Evolutionary conservation across 2,797 vertebrate genomes (phyloP).

Genomic region (Capromys pilorides): DNA sequence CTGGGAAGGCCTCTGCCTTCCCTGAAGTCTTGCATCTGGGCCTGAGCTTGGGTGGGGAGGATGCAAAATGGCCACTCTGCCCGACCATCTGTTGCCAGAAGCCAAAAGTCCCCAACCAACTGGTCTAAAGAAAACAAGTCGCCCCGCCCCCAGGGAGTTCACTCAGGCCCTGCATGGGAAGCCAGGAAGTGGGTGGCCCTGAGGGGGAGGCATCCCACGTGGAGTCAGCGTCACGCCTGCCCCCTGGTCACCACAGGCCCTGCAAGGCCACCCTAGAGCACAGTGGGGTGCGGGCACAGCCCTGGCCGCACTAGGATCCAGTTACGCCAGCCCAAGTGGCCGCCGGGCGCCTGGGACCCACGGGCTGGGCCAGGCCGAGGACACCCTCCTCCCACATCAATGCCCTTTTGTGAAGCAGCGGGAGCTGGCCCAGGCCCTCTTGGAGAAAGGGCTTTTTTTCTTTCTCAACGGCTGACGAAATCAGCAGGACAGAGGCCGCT

Average conservation of each 20-base stretch:
- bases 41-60: slow-evolving; percentile 17
- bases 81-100: slow-evolving; percentile 83
- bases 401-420: slow-evolving; percentile 58
- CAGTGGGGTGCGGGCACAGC: background rate
- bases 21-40: slow-evolving; percentile 33
- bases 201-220: background rate
- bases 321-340: background rate
- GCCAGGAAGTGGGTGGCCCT: fast-evolving
- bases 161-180: background rate
- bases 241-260: background rate
- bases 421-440: background rate
- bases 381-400: slow-evolving; percentile 62
- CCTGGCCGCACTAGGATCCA: background rate
- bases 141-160: background rate
- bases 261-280: background rate
- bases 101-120: slow-evolving; percentile 74
- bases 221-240: background rate
- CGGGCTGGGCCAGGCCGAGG: background rate
- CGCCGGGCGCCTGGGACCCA: background rate
- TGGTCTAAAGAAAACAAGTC: slow-evolving; percentile 54
- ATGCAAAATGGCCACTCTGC: slow-evolving; percentile 51
- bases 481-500: background rate
- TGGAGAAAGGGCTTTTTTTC: slow-evolving; percentile 63
- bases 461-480: slow-evolving; percentile 33
- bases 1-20: slow-evolving; percentile 40